Evolutionary conservation across 2,888 invertebrate species (phyloP), one percentile per base, ranked within the genome.

Genomic region (Unio delphinus): DNA sequence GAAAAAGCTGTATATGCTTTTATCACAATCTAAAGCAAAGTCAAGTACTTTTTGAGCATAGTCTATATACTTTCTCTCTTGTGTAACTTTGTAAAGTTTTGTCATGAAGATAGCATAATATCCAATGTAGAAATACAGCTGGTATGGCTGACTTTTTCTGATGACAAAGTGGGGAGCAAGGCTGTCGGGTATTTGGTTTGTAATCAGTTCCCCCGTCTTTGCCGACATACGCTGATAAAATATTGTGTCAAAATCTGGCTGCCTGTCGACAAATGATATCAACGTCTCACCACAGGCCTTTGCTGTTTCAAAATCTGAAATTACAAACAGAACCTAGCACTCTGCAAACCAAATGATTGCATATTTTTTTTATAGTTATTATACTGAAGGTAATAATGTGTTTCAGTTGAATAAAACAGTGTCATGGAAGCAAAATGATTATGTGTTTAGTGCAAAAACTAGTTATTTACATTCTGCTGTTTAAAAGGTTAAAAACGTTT

Each of bases 61-160:
- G 17, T 74, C 68, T 15, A 79, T 65, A 66, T 70, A 78, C 34
- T 72, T 60, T 30, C 30, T 18, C 64, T 73, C 71, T 18, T 62
- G 57, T n/a, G 74, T 75, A 3, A 71, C 73, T 60, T 70, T 68
- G 58, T 69, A 78, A 18, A 80, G 69, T 55, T 78, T 76, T 17
- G 63, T 69, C 69, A 78, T 70, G 60, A 78, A 80, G 30, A 78
- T 76, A 17, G 67, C 75, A 61, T 73, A 72, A 69, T 78, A 80
- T 30, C 80, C 80, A 34, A 80, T 69, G 55, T 76, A 73, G 65
- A 76, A 78, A 61, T 76, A 80, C 5, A 78, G 65, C 65, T 80
- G 78, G 59, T 78, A 73, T 2, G 75, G 73, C 18, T 62, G 57
- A 28, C 67, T 68, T 56, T 62, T 65, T 61, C 74, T 74, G 11